These are phyloP conservation scores for Helobdella robusta DNA, from an alignment of 2,888 invertebrate species.

Conservation along the genomic window DNA sequence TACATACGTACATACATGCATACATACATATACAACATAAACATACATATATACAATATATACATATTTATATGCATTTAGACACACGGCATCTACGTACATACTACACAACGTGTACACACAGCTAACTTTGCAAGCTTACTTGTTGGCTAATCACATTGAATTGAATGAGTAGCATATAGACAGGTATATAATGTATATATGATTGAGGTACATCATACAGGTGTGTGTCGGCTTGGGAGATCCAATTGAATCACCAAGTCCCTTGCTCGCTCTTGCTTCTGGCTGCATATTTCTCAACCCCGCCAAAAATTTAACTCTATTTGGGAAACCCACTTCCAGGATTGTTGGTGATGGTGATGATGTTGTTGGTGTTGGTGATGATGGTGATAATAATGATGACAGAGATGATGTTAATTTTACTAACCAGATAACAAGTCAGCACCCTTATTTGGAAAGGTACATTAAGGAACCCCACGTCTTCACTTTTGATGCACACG, in stretches of 20 bases:
- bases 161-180: no score
- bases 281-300: constrained; percentile 34
- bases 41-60: no score
- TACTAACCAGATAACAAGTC: constrained; percentile 30
- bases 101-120: not conserved
- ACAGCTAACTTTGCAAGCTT: no score
- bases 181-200: no score
- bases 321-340: constrained; percentile 24
- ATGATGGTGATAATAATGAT: not conserved
- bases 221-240: constrained; percentile 34
- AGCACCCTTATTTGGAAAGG: constrained; percentile 31
- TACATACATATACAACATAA: no score
- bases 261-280: constrained; percentile 31
- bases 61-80: no score
- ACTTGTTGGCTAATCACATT: no score
- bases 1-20: not conserved
- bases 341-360: constrained; percentile 12
- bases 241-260: constrained; percentile 32
- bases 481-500: constrained; percentile 23
- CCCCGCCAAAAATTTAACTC: constrained; percentile 23
- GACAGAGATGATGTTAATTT: not conserved
- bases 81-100: no score
- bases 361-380: not conserved
- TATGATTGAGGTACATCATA: no score
- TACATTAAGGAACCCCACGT: constrained; percentile 31